These are phyloP conservation scores for Galeopsomyia nigrocyanea DNA, from an alignment of 2,888 invertebrate species.

Conservation along the genomic window DNA sequence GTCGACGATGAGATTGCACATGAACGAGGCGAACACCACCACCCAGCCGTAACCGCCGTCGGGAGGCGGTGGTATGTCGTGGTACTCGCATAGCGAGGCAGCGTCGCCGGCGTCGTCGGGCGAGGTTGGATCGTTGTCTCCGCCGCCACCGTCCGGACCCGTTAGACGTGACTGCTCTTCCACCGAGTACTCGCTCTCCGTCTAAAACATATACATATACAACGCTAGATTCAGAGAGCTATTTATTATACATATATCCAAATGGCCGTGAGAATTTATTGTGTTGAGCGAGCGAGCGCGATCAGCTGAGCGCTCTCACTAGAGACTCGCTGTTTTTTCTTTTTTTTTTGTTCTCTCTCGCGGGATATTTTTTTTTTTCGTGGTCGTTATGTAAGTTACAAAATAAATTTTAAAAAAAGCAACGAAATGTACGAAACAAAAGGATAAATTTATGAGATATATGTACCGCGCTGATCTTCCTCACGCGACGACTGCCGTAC, in stretches of 20 bases:
- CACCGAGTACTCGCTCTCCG: slow-evolving; percentile 89
- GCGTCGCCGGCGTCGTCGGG: slow-evolving; percentile 72
- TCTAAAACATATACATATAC: slow-evolving; percentile 70
- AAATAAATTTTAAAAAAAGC: background rate
- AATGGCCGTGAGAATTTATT: background rate
- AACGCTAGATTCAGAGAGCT: too few relatives aligned
- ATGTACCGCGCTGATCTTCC: slow-evolving; percentile 68
- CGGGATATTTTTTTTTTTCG: background rate
- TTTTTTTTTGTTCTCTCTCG: too few relatives aligned
- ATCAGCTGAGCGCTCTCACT: too few relatives aligned
- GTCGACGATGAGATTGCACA: slow-evolving; percentile 98
- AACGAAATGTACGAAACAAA: background rate
- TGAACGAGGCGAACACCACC: slow-evolving; percentile 95
- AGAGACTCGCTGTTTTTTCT: too few relatives aligned
- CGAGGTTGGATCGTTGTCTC: slow-evolving; percentile 64
- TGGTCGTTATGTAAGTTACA: background rate
- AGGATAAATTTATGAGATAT: background rate
- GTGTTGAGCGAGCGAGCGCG: background rate
- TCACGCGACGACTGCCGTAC: slow-evolving; percentile 67
- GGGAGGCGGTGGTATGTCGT: slow-evolving; percentile 87
- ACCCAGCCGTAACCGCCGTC: slow-evolving; percentile 96
- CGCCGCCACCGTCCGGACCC: slow-evolving; percentile 76
- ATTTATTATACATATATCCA: background rate
- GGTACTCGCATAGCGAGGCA: slow-evolving; percentile 77
- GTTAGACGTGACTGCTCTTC: slow-evolving; percentile 87